Evolutionary conservation across 1,140 invertebrate species (phyloP), one percentile per base, ranked within the genome.

Genomic region (Rhopalosiphum padi): DNA sequence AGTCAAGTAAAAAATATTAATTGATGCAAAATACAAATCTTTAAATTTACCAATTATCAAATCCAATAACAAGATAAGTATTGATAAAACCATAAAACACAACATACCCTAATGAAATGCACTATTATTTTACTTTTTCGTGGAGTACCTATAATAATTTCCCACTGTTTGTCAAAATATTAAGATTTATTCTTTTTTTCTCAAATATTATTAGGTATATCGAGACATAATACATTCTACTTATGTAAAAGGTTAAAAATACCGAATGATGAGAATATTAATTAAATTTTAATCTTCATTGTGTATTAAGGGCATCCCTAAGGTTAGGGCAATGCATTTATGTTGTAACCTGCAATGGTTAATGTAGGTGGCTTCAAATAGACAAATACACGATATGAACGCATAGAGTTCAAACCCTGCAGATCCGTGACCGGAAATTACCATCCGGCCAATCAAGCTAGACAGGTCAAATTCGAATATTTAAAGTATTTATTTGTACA

Each of bases 381-480:
- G 25, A 43, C 9, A 9, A 43, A 43, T 83, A 9, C 18, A 83
- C 2, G 18, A 77, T 77, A 41, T 83, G 83, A 23, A 77, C 18
- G 11, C 5, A 15, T 77, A 77, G 30, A 77, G 60, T 86, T 86
- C 41, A 86, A 86, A 43, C 25, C 25, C 23, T 46, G 1, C n/a
- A 18, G n/a, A 88, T 46, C n/a, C 48, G 87, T 51, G 48, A 89
- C 87, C 43, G 87, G 86, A 88, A 53, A 48, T 35, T 35, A 51
- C 3, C 48, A n/a, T 88, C 87, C n/a, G 46, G 46, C 37, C 35
- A 48, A 43, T 30, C 6, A 53, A 53, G 8, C 48, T 35, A n/a
- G 48, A 89, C 87, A 53, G 8, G n/a, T 89, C 87, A 89, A 89
- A 53, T 48, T 89, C 87, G 6, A n/a, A 53, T 51, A 88, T 51